Conservation (phyloP, 2,797 vertebrate species). For the Nyctibius grandis region DNA sequence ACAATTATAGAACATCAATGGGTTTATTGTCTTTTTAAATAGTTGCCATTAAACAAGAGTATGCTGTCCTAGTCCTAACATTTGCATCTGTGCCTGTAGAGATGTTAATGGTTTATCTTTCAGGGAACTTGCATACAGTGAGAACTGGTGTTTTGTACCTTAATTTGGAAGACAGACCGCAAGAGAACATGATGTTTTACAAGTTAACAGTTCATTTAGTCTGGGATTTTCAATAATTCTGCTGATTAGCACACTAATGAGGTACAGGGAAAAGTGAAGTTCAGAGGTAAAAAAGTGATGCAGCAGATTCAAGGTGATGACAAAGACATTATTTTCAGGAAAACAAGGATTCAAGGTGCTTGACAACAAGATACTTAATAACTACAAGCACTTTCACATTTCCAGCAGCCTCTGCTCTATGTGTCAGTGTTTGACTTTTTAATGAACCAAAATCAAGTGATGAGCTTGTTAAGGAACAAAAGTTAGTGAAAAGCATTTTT, state of each 20-base stretch:
- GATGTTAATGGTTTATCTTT: conserved; percentile 12
- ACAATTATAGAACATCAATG: background rate
- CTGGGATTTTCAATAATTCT: conserved; percentile 29
- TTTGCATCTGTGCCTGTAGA: background rate
- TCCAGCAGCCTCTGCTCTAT: background rate
- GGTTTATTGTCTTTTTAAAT: background rate
- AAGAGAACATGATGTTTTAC: conserved; percentile 1
- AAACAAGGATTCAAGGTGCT: background rate
- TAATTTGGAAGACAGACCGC: background rate
- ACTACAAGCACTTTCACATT: background rate
- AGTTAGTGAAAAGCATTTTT: background rate
- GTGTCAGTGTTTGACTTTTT: background rate
- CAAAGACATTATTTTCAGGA: conserved; percentile 34
- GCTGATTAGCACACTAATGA: conserved; percentile 5
- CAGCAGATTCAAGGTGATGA: conserved; percentile 11
- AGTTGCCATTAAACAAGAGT: background rate
- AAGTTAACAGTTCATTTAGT: conserved; percentile 48
- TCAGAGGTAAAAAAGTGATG: conserved; percentile 21
- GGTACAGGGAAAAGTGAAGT: background rate
- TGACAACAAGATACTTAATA: conserved; percentile 1
- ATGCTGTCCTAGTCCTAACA: background rate
- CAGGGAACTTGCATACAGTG: background rate
- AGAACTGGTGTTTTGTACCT: background rate
- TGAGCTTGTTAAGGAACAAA: conserved; percentile 19
- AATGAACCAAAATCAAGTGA: background rate